Conservation (phyloP, 2,888 invertebrate genomes). For the Pilophorus perplexus region DNA sequence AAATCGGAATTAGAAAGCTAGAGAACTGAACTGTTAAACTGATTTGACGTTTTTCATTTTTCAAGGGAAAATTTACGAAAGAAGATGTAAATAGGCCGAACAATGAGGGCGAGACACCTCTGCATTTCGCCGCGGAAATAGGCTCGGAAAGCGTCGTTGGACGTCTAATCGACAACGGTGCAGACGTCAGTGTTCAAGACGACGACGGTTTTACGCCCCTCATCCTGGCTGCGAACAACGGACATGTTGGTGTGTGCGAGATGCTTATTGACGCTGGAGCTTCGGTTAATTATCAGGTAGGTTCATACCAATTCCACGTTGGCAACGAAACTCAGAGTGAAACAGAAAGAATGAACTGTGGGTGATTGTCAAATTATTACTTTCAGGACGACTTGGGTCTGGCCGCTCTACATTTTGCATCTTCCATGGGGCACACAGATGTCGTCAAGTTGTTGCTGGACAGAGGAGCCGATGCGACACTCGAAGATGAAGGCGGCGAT, state of each 20-base stretch:
- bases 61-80: background rate
- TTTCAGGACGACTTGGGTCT: background rate
- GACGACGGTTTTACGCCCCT: constrained; percentile 5
- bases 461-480: background rate
- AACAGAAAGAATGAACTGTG: too few relatives aligned
- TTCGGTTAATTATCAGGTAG: background rate
- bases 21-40: too few relatives aligned
- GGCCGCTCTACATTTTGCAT: constrained; percentile 6
- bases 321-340: too few relatives aligned
- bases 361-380: too few relatives aligned
- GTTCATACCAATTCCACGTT: too few relatives aligned
- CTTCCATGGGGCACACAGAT: background rate
- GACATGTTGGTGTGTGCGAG: background rate
- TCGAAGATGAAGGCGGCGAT: background rate
- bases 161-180: background rate
- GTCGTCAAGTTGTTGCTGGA: background rate
- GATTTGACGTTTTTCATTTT: too few relatives aligned
- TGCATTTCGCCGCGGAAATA: constrained; percentile 13
- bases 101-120: background rate
- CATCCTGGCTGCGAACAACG: background rate
- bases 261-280: background rate
- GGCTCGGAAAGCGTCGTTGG: background rate
- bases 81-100: constrained; percentile 2
- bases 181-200: background rate
- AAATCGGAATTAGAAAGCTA: too few relatives aligned